A percentile compares a stretch with the other conserved stretches of the same genome.
Evolutionary conservation across 2,113 vertebrate species (phyloP).

Genomic region (Plotosus lineatus): DNA sequence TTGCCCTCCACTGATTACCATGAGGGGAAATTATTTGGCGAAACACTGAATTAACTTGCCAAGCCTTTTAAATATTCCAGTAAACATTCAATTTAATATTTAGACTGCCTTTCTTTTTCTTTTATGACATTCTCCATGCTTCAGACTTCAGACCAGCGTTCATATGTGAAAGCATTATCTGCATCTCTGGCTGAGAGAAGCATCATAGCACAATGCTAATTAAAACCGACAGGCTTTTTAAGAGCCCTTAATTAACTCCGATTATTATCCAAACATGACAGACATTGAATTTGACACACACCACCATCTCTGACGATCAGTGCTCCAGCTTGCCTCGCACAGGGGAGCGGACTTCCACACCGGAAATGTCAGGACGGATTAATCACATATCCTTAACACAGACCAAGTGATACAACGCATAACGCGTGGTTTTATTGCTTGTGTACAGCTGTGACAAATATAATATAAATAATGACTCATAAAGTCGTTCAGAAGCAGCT

Average conservation of each 20-base stretch:
- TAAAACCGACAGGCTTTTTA: constrained; percentile 78
- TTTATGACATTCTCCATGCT: neutral
- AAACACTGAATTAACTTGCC: constrained; percentile 33
- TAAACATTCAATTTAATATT: neutral
- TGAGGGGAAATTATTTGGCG: constrained; percentile 49
- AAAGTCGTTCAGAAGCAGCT: constrained; percentile 25
- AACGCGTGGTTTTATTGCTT: constrained; percentile 40
- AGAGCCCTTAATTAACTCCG: constrained; percentile 77
- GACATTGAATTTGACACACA: constrained; percentile 75
- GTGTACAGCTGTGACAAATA: constrained; percentile 44
- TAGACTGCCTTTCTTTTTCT: neutral
- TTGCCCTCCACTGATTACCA: constrained; percentile 33
- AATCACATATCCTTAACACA: constrained; percentile 48
- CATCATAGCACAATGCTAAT: constrained; percentile 54
- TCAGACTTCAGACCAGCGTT: constrained; percentile 4
- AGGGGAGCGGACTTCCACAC: constrained; percentile 40
- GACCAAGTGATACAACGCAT: constrained; percentile 28
- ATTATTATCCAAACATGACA: constrained; percentile 77
- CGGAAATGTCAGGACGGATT: constrained; percentile 54
- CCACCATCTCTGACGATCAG: constrained; percentile 56
- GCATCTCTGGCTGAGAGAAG: constrained; percentile 29
- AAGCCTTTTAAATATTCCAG: neutral
- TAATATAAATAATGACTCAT: constrained; percentile 42
- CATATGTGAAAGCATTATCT: constrained; percentile 39
- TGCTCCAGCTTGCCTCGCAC: constrained; percentile 40